Base-by-base conservation (phyloP, 2,113 vertebrate species). In the Trogon melanurus region DNA sequence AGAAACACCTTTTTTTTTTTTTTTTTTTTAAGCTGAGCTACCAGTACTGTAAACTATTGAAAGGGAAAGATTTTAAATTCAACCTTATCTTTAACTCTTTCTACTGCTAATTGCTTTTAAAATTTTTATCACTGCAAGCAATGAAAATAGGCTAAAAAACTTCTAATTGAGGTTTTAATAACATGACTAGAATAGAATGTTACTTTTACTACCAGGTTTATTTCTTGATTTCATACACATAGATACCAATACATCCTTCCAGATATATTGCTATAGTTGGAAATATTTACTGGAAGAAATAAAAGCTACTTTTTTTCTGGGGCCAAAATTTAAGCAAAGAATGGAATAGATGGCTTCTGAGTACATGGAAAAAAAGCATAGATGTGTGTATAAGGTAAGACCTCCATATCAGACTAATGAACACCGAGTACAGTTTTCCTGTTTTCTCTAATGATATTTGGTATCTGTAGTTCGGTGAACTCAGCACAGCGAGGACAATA, bases 201-300 rank as follows among this genome's bases (percentile, higher is more conserved):
- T 66, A 45, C 32, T 17, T 73, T 51, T 80, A 38, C 8, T 83
- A 36, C 48, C 5, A 69, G 22, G 21, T 66, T 85, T 81, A 72
- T 79, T 91, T 89, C 36, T 79, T 85, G 32, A 58, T 65, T 41
- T 79, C 14, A 26, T 72, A 72, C 36, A 26, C 61, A n/a, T 15
- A 89, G 45, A 36, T 60, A 89, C 22, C 54, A 78, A 27, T 74
- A 79, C 16, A 61, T 94, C 73, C 57, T 82, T 45, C 21, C 47
- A n/a, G 29, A 69, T 72, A 32, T 15, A 56, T 61, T 70, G 34
- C 27, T 76, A 9, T 73, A 10, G 70, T 78, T 75, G 36, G 16
- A 60, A 93, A 62, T 79, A 83, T 66, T 88, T 87, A 76, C 54
- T 13, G 36, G 29, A 85, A 79, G 84, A 93, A 93, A 66, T 80